Conservation (phyloP, 2,113 vertebrate species). For the Tupaia tana region DNA sequence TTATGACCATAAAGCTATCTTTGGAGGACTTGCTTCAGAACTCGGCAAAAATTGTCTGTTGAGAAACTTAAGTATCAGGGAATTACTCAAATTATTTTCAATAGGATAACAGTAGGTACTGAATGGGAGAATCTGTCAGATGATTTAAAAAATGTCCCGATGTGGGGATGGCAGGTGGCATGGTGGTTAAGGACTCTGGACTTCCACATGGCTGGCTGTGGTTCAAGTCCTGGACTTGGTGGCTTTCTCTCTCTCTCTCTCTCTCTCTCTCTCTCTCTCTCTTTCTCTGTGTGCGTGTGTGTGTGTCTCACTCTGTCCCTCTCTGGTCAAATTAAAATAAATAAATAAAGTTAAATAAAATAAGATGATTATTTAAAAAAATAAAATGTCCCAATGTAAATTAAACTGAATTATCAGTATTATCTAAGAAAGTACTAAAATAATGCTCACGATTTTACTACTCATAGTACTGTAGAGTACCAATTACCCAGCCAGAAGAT, state of each 20-base stretch:
- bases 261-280: too few species aligned
- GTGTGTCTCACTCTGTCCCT: too few species aligned
- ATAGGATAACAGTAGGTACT: background rate
- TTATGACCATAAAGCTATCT: background rate
- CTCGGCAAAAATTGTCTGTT: background rate
- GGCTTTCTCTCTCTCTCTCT: too few species aligned
- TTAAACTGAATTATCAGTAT: background rate
- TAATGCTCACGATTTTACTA: background rate
- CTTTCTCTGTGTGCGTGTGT: too few species aligned
- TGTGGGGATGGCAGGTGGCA: background rate
- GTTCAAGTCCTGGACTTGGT: too few species aligned
- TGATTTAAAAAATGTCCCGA: background rate
- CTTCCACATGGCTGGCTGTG: too few species aligned
- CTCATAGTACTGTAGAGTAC: background rate
- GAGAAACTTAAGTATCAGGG: background rate
- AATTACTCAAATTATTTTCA: background rate
- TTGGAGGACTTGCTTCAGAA: background rate
- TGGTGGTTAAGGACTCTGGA: too few species aligned
- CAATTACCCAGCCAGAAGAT: background rate
- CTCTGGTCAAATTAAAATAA: too few species aligned
- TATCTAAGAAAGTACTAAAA: background rate
- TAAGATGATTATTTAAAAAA: background rate
- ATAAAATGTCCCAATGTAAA: background rate
- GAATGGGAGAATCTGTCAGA: background rate
- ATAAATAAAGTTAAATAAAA: too few species aligned